A percentile compares a stretch with the other conserved stretches of the same genome.
Evolutionary conservation across 2,888 invertebrate species (phyloP).

Genomic region (Rotaria sp.): DNA sequence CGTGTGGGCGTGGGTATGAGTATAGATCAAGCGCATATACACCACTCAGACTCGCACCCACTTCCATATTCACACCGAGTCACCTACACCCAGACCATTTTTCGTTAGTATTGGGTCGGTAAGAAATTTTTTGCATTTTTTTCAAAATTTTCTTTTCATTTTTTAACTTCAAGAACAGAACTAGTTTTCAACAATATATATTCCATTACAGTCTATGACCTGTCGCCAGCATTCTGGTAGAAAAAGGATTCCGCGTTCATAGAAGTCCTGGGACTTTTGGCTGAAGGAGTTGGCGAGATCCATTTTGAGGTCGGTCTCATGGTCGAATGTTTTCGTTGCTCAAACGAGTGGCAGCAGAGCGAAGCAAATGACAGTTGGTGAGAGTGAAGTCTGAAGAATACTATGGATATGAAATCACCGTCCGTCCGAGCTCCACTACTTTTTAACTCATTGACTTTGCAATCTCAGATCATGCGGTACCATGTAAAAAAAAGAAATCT

Average conservation of each 20-base stretch:
- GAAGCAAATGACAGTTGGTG: not conserved
- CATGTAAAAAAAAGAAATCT: not conserved
- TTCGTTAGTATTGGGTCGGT: not conserved
- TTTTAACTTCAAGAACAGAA: not conserved
- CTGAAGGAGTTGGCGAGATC: not conserved
- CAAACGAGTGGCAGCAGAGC: not conserved
- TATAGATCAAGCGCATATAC: no score
- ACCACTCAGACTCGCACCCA: no score
- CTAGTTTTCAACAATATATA: not conserved
- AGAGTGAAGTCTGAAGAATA: not conserved
- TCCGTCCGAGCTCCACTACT: no score
- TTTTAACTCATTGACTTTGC: no score
- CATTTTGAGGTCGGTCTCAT: not conserved
- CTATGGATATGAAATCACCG: not conserved
- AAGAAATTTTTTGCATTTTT: not conserved
- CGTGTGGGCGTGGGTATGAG: no score
- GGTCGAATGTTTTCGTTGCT: not conserved
- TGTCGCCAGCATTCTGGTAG: not conserved
- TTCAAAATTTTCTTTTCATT: not conserved
- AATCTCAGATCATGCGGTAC: not conserved
- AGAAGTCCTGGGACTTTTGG: not conserved
- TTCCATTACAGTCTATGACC: not conserved
- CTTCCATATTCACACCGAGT: no score
- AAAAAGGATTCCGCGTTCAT: not conserved
- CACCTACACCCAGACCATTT: no score